Evolutionary conservation across 2,888 invertebrate genomes (phyloP), one percentile per base, ranked within the genome.

Genomic region (Nymphalis c-album): DNA sequence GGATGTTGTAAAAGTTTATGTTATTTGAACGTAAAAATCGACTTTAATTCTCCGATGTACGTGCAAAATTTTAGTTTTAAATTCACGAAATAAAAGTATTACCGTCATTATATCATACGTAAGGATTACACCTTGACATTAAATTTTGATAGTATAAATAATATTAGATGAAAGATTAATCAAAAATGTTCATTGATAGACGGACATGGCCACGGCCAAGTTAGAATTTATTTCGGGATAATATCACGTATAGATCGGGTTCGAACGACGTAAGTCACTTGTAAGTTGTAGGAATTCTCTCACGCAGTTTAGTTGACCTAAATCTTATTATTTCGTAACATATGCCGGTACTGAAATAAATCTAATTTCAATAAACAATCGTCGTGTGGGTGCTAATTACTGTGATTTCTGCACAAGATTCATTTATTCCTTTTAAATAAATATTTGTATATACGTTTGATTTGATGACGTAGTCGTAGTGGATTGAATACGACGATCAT

Each of bases 241-340:
- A 67, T 77, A 75, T 78, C 40, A 40, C 40, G 40, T 40, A 40
- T 40, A 40, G 35, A 40, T 40, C 35, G 35, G 35, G 40, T 13
- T 76, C 73, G 71, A 65, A 64, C 47, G 55, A 26, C 75, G 74
- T 72, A 68, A 75, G 63, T 74, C 73, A 72, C 73, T 75, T 68
- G 72, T 69, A 71, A 72, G 71, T 75, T 68, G 72, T 68, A 71
- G 73, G 71, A 78, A 80, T 81, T 78, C 84, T 85, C 86, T 82
- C 88, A 86, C 85, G 78, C 81, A 76, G 77, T 70, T 75, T 73
- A 76, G 70, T 75, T 81, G 88, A 85, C 90, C 90, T 73, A 85
- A 83, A 85, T 88, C 76, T 73, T 74, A 75, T 76, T 72, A 77
- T 81, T 81, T 81, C 71, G 74, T 77, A 84, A 83, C 86, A 85